Percentiles rank a stretch among this genome's conserved stretches.
Conservation (phyloP, 2,113 vertebrate species). For the Litocranius walleri region DNA sequence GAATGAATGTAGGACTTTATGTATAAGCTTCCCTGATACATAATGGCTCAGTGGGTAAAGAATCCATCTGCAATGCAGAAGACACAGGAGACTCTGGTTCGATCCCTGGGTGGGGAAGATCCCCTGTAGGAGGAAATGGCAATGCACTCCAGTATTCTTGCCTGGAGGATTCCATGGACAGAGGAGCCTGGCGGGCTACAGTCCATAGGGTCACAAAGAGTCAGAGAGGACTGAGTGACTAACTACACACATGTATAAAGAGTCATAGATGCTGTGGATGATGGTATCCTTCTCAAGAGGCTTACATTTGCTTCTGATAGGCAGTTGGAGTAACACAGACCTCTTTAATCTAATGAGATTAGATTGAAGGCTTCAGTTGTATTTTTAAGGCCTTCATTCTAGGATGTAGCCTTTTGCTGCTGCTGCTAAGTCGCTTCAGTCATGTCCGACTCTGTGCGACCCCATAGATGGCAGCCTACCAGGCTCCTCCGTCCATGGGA, state of each 20-base stretch:
- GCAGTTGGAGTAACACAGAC: neutral
- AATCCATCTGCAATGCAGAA: neutral
- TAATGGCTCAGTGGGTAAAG: neutral
- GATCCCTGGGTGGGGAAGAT: neutral
- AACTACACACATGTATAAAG: neutral
- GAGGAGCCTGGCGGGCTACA: neutral
- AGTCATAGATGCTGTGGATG: neutral
- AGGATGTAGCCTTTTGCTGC: neutral
- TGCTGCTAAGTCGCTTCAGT: too few species aligned
- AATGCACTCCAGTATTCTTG: neutral
- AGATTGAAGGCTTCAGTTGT: neutral
- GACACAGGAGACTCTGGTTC: neutral
- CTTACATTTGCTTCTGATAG: neutral
- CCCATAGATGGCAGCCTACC: too few species aligned
- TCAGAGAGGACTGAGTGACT: neutral
- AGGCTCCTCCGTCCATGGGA: too few species aligned
- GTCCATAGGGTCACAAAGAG: neutral
- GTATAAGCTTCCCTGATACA: neutral
- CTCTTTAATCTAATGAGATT: neutral
- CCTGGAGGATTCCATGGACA: neutral
- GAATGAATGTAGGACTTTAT: neutral
- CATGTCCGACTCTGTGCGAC: fast-evolving
- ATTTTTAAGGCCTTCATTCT: neutral
- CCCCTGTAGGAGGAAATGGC: neutral
- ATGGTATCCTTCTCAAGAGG: neutral